phyloP scores from a whole-genome alignment of 2,888 invertebrate genomes.

The Dicycla oo region DNA sequence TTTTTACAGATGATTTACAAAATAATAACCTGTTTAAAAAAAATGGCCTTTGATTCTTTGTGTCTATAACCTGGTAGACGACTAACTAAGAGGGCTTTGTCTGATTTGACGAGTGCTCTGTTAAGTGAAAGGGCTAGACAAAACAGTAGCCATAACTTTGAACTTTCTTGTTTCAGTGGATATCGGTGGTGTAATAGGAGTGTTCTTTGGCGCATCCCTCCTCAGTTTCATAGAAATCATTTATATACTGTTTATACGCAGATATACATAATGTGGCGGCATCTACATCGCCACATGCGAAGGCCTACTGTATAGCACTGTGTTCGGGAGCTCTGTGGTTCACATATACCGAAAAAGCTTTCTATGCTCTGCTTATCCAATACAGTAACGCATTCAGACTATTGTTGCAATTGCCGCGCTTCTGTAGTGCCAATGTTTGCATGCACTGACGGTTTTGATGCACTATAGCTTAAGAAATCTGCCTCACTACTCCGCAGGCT shows the following conservation, averaged over 20 bases:
- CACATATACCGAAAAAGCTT: no score
- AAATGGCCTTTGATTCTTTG: background rate
- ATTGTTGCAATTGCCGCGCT: no score
- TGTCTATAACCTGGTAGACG: background rate
- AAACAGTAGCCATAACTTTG: background rate
- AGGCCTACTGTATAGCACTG: no score
- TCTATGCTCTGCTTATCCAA: no score
- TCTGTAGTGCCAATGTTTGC: no score
- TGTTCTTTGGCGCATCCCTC: slow-evolving; percentile 91
- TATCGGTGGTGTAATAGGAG: slow-evolving; percentile 91
- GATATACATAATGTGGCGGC: slow-evolving; percentile 57
- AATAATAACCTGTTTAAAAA: background rate
- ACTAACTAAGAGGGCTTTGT: background rate
- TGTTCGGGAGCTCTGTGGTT: no score
- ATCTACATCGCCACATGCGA: no score
- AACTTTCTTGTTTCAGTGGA: slow-evolving; percentile 84
- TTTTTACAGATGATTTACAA: background rate
- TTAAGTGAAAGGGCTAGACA: background rate
- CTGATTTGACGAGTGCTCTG: background rate
- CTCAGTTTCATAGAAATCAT: slow-evolving; percentile 90
- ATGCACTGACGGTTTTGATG: no score
- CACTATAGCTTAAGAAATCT: no score
- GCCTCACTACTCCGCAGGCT: no score
- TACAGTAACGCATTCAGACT: no score
- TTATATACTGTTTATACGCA: slow-evolving; percentile 88